Percentiles rank a stretch among this genome's conserved stretches.
These are phyloP conservation scores for Lineus longissimus DNA, from an alignment of 1,140 invertebrate species.

Conservation along the genomic window DNA sequence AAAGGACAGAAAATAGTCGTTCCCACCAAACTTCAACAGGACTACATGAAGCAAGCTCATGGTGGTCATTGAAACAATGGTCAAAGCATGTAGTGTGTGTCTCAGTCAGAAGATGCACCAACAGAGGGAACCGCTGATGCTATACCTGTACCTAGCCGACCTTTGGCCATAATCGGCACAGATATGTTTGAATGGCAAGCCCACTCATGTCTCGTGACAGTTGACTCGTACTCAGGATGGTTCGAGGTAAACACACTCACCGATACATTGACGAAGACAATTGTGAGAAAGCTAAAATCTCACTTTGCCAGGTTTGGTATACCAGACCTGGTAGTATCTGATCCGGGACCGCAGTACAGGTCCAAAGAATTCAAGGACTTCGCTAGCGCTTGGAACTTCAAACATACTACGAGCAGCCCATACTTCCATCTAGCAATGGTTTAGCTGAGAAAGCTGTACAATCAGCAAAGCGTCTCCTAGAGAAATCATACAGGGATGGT, in stretches of 20 bases:
- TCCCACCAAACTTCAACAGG: conserved; percentile 33
- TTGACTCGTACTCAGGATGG: neutral
- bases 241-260: neutral
- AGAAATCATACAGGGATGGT: neutral
- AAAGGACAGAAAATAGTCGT: conserved; percentile 44
- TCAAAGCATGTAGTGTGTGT: conserved; percentile 49
- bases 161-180: neutral
- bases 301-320: neutral
- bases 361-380: neutral
- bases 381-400: neutral
- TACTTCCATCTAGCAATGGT: no score
- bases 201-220: neutral
- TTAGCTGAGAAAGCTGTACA: neutral
- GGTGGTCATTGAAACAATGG: conserved; percentile 47
- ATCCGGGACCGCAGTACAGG: neutral
- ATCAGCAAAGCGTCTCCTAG: neutral
- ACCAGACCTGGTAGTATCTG: neutral
- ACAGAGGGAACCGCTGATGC: neutral
- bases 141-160: neutral
- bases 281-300: neutral
- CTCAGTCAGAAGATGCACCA: conserved; percentile 10
- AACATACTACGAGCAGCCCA: no score
- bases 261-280: neutral
- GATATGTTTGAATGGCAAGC: neutral
- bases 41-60: conserved; percentile 48